Evolutionary conservation across 2,797 vertebrate species (phyloP).

Genomic region (Graptemys geographica): DNA sequence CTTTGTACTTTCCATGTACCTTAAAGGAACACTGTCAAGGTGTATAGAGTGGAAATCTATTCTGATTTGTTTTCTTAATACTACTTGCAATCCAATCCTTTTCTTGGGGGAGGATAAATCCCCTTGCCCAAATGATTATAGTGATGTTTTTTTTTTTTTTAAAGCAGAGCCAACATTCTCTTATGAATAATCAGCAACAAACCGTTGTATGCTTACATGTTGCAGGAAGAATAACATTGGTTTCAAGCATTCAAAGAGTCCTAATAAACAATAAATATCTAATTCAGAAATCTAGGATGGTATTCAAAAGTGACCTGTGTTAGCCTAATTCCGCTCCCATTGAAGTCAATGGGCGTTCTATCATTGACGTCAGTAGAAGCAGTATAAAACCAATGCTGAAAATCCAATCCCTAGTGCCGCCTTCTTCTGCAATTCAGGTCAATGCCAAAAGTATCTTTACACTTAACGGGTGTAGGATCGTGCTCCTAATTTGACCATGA

Average conservation of each 20-base stretch:
- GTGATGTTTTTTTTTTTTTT: not conserved
- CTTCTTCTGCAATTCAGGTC: not conserved
- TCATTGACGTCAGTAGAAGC: not conserved
- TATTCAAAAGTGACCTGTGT: not conserved
- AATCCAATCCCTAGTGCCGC: not conserved
- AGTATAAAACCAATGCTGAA: not conserved
- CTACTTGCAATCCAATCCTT: not conserved
- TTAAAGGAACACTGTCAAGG: not conserved
- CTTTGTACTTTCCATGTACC: not conserved
- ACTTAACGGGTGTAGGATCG: not conserved
- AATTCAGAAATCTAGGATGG: not conserved
- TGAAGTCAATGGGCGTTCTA: not conserved
- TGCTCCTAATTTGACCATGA: not conserved
- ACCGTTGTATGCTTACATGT: rapidly evolving
- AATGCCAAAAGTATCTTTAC: not conserved
- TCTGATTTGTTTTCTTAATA: not conserved
- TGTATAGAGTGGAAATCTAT: not conserved
- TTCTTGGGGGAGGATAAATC: not conserved
- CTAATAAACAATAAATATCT: not conserved
- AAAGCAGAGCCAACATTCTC: not conserved
- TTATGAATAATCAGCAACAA: not conserved
- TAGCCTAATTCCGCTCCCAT: not conserved
- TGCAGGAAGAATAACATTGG: not conserved
- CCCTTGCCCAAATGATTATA: not conserved
- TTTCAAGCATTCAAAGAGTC: not conserved